phyloP scores from a whole-genome alignment of 1,140 invertebrate genomes.

The Saccostrea cuccullata region DNA sequence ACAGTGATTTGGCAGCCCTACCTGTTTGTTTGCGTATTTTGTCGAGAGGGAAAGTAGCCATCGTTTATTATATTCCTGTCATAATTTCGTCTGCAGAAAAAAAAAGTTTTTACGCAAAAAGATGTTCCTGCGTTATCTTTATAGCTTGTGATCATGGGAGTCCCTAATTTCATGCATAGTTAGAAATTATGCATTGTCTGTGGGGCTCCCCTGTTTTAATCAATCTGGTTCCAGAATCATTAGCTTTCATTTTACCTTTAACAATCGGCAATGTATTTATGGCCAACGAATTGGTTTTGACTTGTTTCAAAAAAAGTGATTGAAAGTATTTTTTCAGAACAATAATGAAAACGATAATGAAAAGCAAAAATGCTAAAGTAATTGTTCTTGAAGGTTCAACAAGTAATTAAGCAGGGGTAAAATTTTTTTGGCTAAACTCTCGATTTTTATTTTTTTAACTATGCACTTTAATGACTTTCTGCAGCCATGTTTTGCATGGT shows the following conservation, averaged over 20 bases:
- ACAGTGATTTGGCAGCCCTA: background rate
- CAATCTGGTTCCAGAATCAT: slow-evolving; percentile 32
- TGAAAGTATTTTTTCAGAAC: slow-evolving; percentile 24
- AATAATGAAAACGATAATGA: slow-evolving; percentile 19
- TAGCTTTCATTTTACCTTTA: slow-evolving; percentile 15
- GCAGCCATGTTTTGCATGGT: slow-evolving; percentile 24
- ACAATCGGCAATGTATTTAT: slow-evolving; percentile 28
- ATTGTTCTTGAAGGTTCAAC: slow-evolving; percentile 35
- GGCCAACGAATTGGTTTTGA: background rate
- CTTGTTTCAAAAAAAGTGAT: slow-evolving; percentile 18
- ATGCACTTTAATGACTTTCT: slow-evolving; percentile 28
- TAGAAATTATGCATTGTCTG: slow-evolving; percentile 19
- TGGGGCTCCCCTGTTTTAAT: background rate
- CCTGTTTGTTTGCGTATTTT: slow-evolving; percentile 16
- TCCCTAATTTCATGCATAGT: slow-evolving; percentile 25
- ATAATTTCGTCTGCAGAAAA: background rate
- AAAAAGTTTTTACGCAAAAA: background rate
- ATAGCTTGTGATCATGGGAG: slow-evolving; percentile 15
- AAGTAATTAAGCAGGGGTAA: slow-evolving; percentile 18
- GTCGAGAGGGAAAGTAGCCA: background rate
- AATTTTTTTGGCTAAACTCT: background rate
- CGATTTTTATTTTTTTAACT: background rate
- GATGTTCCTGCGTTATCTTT: slow-evolving; percentile 2
- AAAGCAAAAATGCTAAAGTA: slow-evolving; percentile 32
- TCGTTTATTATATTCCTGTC: slow-evolving; percentile 19